A percentile compares a stretch with the other conserved stretches of the same genome.
Evolutionary conservation across 1,140 invertebrate species (phyloP).

Genomic region (Drosophila pectinifera): DNA sequence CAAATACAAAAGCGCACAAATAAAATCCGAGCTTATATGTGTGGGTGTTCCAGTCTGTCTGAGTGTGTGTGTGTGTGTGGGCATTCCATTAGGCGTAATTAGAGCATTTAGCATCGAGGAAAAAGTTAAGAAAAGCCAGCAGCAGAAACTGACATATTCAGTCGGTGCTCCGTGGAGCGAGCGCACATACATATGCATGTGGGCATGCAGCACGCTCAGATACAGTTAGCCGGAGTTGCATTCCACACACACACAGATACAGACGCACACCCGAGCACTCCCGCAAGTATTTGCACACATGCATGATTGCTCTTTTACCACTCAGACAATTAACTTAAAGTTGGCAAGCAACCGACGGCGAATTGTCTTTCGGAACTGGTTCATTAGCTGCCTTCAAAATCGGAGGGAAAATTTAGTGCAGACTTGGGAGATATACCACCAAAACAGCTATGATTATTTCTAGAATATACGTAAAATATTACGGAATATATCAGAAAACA

Average conservation of each 20-base stretch:
- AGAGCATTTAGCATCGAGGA: constrained; percentile 75
- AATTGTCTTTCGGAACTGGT: constrained; percentile 17
- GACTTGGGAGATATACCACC: not conserved
- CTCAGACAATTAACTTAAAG: constrained; percentile 48
- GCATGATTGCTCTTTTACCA: constrained; percentile 45
- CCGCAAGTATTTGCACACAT: constrained; percentile 18
- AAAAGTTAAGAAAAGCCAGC: constrained; percentile 76
- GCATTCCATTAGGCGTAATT: constrained; percentile 81
- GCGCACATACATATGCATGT: constrained; percentile 6
- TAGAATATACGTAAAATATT: not conserved
- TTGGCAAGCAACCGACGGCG: constrained; percentile 34
- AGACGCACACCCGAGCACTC: not conserved
- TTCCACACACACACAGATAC: constrained; percentile 1
- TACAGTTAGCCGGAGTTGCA: constrained; percentile 52
- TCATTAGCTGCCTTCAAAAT: constrained; percentile 7
- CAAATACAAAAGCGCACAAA: constrained; percentile 39
- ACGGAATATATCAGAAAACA: not conserved
- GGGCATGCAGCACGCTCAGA: constrained; percentile 22
- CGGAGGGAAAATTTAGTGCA: not conserved
- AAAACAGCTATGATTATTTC: not conserved
- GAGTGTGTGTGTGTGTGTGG: constrained; percentile 20
- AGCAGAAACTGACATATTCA: constrained; percentile 45
- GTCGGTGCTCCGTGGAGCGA: constrained; percentile 4
- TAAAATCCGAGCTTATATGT: constrained; percentile 2
- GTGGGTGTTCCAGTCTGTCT: not conserved